Evolutionary conservation across 1,140 invertebrate species (phyloP).

Genomic region (Procambarus clarkii): DNA sequence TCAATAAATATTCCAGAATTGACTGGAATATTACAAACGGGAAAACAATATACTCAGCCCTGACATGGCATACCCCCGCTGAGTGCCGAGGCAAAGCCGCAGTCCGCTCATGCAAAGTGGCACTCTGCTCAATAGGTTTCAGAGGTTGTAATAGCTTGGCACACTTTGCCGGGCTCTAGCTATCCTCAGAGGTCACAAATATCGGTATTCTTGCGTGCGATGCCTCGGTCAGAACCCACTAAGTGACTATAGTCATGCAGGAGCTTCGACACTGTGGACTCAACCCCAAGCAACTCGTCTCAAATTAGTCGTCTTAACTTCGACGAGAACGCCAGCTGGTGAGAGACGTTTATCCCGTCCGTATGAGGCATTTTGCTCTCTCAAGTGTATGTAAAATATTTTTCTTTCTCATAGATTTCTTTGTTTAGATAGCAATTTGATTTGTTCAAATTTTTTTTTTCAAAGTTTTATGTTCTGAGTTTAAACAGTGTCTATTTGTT

Average conservation of each 20-base stretch:
- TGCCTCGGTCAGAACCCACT: background rate
- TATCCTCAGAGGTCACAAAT: background rate
- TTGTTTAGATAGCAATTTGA: too few relatives aligned
- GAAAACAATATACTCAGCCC: constrained; percentile 3
- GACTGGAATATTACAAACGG: constrained; percentile 6
- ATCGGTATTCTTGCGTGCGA: background rate
- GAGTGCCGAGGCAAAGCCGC: background rate
- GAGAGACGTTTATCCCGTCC: too few relatives aligned
- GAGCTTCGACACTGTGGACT: background rate
- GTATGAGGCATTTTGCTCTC: too few relatives aligned
- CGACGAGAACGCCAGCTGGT: background rate
- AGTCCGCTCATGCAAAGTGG: background rate
- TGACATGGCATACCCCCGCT: background rate
- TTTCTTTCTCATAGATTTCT: background rate
- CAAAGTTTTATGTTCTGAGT: too few relatives aligned
- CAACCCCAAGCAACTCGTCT: background rate
- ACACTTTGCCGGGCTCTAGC: background rate
- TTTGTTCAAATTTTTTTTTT: too few relatives aligned
- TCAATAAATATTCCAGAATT: constrained; percentile 15
- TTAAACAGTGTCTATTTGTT: too few relatives aligned
- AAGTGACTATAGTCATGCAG: background rate
- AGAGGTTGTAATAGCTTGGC: background rate
- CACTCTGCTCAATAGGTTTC: background rate
- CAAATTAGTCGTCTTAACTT: background rate
- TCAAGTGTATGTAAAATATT: background rate